These are phyloP conservation scores for Augochlora pura DNA, from an alignment of 1,140 invertebrate species.

Conservation along the genomic window DNA sequence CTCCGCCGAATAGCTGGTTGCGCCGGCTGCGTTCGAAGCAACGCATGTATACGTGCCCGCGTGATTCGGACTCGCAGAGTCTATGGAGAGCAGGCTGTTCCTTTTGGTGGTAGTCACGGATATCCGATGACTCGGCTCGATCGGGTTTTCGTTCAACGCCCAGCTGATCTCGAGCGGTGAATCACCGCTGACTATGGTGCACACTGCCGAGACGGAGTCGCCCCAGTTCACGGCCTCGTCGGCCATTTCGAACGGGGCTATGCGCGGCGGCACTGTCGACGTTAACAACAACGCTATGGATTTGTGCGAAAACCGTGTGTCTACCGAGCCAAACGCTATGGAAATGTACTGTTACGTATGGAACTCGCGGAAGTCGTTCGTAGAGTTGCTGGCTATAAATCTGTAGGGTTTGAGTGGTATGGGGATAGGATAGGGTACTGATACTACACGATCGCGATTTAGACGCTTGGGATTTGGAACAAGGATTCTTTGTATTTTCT, in stretches of 20 bases:
- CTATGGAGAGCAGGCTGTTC: constrained; percentile 81
- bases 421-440: too few species aligned
- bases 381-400: too few species aligned
- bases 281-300: constrained; percentile 42
- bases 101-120: constrained; percentile 78
- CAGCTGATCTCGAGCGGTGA: constrained; percentile 84
- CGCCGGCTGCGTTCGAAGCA: constrained; percentile 88
- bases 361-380: too few species aligned
- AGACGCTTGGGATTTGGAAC: too few species aligned
- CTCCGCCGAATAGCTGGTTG: constrained; percentile 83
- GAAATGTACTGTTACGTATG: neutral
- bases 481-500: too few species aligned
- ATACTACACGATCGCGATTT: too few species aligned
- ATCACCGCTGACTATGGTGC: constrained; percentile 84
- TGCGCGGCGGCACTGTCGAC: constrained; percentile 78
- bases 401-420: too few species aligned
- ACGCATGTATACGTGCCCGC: constrained; percentile 86
- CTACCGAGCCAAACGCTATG: neutral
- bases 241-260: constrained; percentile 79
- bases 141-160: constrained; percentile 80
- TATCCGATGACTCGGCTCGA: constrained; percentile 67
- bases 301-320: neutral
- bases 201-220: constrained; percentile 80
- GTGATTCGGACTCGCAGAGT: constrained; percentile 82
- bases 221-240: constrained; percentile 80